Base-by-base conservation (phyloP, 2,888 invertebrate genomes). In the Trichopria drosophilae region DNA sequence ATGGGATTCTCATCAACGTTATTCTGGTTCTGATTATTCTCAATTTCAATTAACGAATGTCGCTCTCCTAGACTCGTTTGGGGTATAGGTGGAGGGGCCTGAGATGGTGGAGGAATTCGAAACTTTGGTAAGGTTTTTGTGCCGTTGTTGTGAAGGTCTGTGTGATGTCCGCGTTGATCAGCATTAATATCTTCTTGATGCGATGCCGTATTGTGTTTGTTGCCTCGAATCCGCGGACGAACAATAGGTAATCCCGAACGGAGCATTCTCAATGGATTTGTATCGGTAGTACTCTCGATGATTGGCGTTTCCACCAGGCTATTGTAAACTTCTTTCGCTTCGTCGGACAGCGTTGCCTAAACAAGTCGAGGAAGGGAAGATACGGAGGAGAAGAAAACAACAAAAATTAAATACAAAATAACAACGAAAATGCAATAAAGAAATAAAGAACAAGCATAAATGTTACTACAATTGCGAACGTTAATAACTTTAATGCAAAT, bases 271-370 rank as follows among this genome's bases (percentile, higher is more conserved):
- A 87, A 73, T 0, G 87, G 87, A 72, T 87, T 87, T 18, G 74
- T 69, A 18, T 75, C 74, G 3, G 69, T 53, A 48, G 76, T 50
- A 7, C 59, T 66, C 60, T 73, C 75, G 42, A 71, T 60, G 63
- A 65, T 51, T 4, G 79, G 77, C 60, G 79, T 76, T 71, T 95
- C 94, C 45, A 98, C 93, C 42, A 98, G 80, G 64, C 90, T 88
- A 68, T 91, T 89, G 79, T 98, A 98, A 0, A 94, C 97, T 68
- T 90, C 85, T 71, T 92, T 93, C 36, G 93, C 90, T 75, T 94
- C 93, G 67, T 89, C 88, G 13, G 91, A 90, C 64, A 94, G 81
- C 20, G 87, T 86, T 20, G 87, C 84, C 92, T 93, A 80, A 50
- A 80, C 77, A 72, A 69, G 65, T 61, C 63, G 66, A 62, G 68